phyloP scores from a whole-genome alignment of 2,113 vertebrate species.

The Carlito syrichta region DNA sequence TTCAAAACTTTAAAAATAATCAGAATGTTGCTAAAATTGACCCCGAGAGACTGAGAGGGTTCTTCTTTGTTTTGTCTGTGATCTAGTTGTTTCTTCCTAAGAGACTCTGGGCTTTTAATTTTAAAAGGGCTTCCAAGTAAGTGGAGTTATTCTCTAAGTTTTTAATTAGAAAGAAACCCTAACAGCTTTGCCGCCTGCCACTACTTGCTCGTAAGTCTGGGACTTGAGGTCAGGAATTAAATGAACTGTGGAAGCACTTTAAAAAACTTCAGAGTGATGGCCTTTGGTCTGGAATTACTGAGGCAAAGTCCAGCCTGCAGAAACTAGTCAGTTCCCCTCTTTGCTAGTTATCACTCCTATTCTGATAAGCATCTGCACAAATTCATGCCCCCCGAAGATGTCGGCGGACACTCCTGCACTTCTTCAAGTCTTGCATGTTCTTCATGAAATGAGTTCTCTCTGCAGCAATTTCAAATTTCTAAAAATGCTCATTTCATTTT shows the following conservation, averaged over 20 bases:
- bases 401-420: background rate
- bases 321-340: background rate
- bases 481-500: background rate
- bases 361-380: background rate
- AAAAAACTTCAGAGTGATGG: background rate
- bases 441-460: background rate
- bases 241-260: background rate
- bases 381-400: background rate
- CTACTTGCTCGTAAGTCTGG: background rate
- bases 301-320: background rate
- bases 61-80: background rate
- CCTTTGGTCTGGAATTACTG: background rate
- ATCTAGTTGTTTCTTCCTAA: background rate
- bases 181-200: background rate
- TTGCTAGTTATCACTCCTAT: background rate
- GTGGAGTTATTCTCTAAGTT: background rate
- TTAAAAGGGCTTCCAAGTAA: conserved; percentile 33
- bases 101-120: background rate
- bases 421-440: background rate
- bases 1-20: background rate
- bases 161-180: conserved; percentile 1
- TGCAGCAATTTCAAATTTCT: background rate
- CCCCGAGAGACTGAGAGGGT: background rate
- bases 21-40: background rate
- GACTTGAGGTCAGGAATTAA: conserved; percentile 19